Base-by-base conservation (phyloP, 2,113 vertebrate species). In the Otolemur garnettii region DNA sequence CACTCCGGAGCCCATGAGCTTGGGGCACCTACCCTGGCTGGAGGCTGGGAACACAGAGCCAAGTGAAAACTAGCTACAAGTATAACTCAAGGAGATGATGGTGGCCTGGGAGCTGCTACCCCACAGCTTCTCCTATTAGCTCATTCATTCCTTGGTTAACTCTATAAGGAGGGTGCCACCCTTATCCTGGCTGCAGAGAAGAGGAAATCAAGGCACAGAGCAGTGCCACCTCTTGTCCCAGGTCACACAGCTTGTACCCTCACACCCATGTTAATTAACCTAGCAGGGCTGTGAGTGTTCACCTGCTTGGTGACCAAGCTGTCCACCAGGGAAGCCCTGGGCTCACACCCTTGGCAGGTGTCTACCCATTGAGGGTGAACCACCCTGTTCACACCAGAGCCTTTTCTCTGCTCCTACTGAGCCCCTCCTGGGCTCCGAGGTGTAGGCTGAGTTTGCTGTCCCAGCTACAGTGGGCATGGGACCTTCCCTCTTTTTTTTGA, bases 221-320 rank as follows among this genome's bases (percentile, higher is more conserved):
- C 24, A 59, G 81, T 2, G 12, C 9, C 2, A 3, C 45, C 17
- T 4, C 55, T 18, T 21, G 33, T 33, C 45, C 38, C n/a, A 26
- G 68, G 55, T 15, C 60, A 33, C 26, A 3, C 0, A 7, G 59
- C 33, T 45, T 21, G 38, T 33, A 2, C 17, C 8, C 0, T 13
- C 18, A 9, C 3, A 38, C 14, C 53, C 26, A 33, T 12, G 45
- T 26, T 26, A 11, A 17, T 26, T 26, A 11, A 17, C 28, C 10
- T 7, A 53, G 55, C 24, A 9, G 24, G 6, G 11, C 2, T 0
- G 1, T 1, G 18, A 26, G 30, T 9, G n/a, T 22, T 11, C 1
- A 0, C 38, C 1, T 62, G 59, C 26, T 50, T 71, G 53, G 35
- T 18, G 35, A 66, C 50, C 6, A 4, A 0, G 2, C 86, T 0